These are phyloP conservation scores for Drosophila macrospina DNA, from an alignment of 2,888 invertebrate species.

Conservation along the genomic window DNA sequence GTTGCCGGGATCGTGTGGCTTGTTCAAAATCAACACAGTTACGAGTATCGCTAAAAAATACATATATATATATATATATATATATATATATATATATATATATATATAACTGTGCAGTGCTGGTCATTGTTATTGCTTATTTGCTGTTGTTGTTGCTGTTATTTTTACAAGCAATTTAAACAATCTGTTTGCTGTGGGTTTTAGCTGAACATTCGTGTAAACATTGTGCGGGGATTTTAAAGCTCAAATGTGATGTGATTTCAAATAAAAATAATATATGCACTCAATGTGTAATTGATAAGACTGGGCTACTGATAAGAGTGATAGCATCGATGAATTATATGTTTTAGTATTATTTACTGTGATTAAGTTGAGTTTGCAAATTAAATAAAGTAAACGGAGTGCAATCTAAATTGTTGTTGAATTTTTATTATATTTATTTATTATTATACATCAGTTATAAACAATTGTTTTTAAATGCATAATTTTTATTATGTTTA, in stretches of 20 bases:
- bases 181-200: constrained; percentile 66
- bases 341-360: too few species aligned
- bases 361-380: too few species aligned
- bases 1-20: constrained; percentile 41
- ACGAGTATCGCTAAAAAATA: constrained; percentile 48
- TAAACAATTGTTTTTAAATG: too few species aligned
- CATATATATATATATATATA: neutral
- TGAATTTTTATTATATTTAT: too few species aligned
- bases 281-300: neutral
- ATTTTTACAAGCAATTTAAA: constrained; percentile 74
- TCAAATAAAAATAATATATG: constrained; percentile 7
- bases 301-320: constrained; percentile 12
- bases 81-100: neutral
- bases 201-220: constrained; percentile 64
- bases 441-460: too few species aligned
- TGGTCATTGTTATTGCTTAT: constrained; percentile 55
- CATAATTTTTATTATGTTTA: too few species aligned
- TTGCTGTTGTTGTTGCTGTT: constrained; percentile 52
- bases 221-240: constrained; percentile 45
- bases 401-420: too few species aligned
- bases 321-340: constrained; percentile 1
- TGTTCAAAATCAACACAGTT: constrained; percentile 60
- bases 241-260: constrained; percentile 26
- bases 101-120: constrained; percentile 16
- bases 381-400: too few species aligned